Evolutionary conservation across 53 echinoderm and acorn worm species (phyloP), one percentile per base, ranked within the genome.

Genomic region (Stichopus horrens): DNA sequence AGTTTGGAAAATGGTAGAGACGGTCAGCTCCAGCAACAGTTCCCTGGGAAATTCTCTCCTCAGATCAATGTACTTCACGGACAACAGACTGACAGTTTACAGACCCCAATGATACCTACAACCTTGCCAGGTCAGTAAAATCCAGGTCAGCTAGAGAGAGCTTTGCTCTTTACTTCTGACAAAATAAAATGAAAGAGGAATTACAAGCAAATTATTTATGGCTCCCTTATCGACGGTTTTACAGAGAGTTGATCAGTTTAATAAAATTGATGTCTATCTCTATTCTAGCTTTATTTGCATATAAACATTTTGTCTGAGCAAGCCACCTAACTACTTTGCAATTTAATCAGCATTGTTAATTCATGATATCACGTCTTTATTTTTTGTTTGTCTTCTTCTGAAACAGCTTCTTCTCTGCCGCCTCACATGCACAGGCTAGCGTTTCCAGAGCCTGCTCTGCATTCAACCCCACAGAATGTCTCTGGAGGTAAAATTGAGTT

Each of bases 391-490:
- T 37, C 37, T 37, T 37, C 37, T 37, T 37, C 1, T 37, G 37
- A 22, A 14, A n/a, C 54, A 77, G 77, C 53, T 53, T 79, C 93
- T 5, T 88, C 91, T 52, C 59, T 93, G 51, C 93, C 93, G 21
- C 86, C 87, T 73, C 93, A 93, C 67, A 76, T 93, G 51, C 90
- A 93, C 73, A 88, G 87, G 58, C 81, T 90, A 84, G 74, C 65
- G 19, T 85, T 88, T 77, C 92, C 92, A 75, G 92, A 96, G 51
- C 96, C 96, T 19, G 91, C 92, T 22, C 86, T 94, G 92, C 90
- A 94, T 52, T 96, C 96, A 37, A 94, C 96, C 18, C 96, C 96
- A 23, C 93, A 96, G 55, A 88, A 90, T 52, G 76, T 67, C 8
- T 10, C 59, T 19, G 91, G 86, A 76, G 93, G 94, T 96, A 77